Evolutionary conservation across 2,888 invertebrate genomes (phyloP), one percentile per base, ranked within the genome.

Genomic region (Clusia tigrina): DNA sequence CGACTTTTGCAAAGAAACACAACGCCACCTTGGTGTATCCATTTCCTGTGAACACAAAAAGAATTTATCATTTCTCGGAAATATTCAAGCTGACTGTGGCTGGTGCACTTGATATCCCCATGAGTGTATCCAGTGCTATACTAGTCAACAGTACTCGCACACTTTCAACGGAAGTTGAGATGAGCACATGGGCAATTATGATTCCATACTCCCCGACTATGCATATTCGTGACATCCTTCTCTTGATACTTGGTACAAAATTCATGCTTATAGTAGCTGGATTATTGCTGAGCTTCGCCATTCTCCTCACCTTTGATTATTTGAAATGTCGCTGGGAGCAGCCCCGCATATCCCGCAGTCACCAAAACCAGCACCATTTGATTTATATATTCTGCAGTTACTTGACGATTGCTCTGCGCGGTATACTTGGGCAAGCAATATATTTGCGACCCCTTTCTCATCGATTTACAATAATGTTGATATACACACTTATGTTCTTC

Each of bases 141-240:
- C 26, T 32, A 32, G n/a, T 6, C 25, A 53, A 15, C 24, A 54
- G n/a, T 59, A 56, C 18, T 61, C 67, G 1, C 63, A 67, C 56
- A 65, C 65, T 2, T 55, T 61, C 32, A 58, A 67, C 22, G n/a
- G 60, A n/a, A n/a, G n/a, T n/a, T n/a, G n/a, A n/a, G n/a, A n/a
- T 0, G 18, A 12, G 2, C 42, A 38, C 1, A 17, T 46, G 22
- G 60, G 64, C 9, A 25, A n/a, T 67, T 1, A 63, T 64, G 56
- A 58, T 61, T 38, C 65, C 67, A 5, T 10, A 51, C 5, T 37
- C 60, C 10, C 22, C 38, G 22, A 52, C 52, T 23, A 37, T 65
- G 1, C 63, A 60, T 1, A 37, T 63, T 5, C 26, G 51, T 12
- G n/a, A 38, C 38, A 25, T 58, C 0, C 61, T 58, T 26, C 48